Evolutionary conservation across 2,113 vertebrate genomes (phyloP).

Genomic region (Rhinoderma darwinii): DNA sequence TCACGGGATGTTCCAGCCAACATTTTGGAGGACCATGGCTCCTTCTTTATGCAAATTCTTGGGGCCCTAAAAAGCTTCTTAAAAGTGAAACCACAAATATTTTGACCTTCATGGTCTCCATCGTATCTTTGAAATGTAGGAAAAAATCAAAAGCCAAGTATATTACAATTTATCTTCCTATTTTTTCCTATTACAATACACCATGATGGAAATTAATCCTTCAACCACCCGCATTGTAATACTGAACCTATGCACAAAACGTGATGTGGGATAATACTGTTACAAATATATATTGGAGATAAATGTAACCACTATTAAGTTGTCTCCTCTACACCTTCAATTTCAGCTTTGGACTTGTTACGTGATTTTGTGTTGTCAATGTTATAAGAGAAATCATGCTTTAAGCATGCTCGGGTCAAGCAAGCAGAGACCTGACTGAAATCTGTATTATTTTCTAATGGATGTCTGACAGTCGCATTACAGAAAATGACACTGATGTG

Average conservation of each 20-base stretch:
- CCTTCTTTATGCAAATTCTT: too few relatives aligned
- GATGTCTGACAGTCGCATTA: constrained; percentile 41
- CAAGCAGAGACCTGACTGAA: constrained; percentile 30
- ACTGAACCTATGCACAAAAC: neutral
- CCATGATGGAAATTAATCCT: neutral
- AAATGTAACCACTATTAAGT: neutral
- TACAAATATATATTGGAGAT: constrained; percentile 8
- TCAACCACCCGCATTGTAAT: neutral
- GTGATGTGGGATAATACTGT: neutral
- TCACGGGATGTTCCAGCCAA: too few relatives aligned
- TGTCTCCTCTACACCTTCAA: neutral
- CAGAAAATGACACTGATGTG: constrained; percentile 35
- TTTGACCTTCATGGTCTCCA: too few relatives aligned
- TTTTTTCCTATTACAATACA: neutral
- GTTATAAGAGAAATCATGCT: constrained; percentile 39
- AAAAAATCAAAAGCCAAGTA: neutral
- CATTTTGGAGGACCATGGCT: too few relatives aligned
- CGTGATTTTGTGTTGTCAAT: constrained; percentile 21
- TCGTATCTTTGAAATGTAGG: neutral
- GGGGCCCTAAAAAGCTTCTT: too few relatives aligned
- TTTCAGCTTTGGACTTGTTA: constrained; percentile 1
- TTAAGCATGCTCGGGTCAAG: constrained; percentile 40
- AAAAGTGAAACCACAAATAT: too few relatives aligned
- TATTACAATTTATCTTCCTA: neutral
- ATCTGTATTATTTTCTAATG: constrained; percentile 47